These are phyloP conservation scores for Rhineura floridana DNA, from an alignment of 2,113 vertebrate species.

Conservation along the genomic window DNA sequence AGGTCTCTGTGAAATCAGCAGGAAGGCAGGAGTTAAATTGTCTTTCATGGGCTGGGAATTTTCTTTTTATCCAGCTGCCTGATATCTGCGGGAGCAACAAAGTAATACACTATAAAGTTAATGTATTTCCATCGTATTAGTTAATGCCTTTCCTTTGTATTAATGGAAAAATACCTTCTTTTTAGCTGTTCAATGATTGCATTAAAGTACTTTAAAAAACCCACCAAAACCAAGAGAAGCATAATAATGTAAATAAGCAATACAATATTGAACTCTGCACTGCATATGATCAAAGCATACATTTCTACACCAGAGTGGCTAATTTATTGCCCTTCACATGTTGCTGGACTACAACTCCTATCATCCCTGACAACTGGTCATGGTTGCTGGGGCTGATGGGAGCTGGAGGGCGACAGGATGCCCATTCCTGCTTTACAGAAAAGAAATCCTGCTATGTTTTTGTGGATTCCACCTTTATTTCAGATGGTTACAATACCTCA, in stretches of 20 bases:
- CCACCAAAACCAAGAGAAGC: not conserved
- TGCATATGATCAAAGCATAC: not conserved
- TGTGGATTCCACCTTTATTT: not conserved
- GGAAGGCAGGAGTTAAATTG: not conserved
- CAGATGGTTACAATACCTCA: not conserved
- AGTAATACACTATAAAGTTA: not conserved
- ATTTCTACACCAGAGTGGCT: not conserved
- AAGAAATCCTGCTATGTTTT: accelerated
- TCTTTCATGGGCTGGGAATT: not conserved
- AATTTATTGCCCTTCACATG: too few relatives aligned
- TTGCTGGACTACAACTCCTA: not conserved
- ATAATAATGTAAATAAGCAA: not conserved
- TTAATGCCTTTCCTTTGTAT: not conserved
- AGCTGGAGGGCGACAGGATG: too few relatives aligned
- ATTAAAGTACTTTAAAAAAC: not conserved
- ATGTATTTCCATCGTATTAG: too few relatives aligned
- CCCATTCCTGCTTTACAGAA: not conserved
- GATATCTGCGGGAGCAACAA: not conserved
- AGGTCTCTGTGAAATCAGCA: conserved; percentile 26
- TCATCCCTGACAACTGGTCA: not conserved
- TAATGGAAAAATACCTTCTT: not conserved
- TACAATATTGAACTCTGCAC: not conserved
- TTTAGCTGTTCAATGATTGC: not conserved
- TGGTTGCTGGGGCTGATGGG: too few relatives aligned
- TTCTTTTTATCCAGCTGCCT: not conserved